Conservation (phyloP, 2,888 invertebrate genomes). For the Plagodis pulveraria region DNA sequence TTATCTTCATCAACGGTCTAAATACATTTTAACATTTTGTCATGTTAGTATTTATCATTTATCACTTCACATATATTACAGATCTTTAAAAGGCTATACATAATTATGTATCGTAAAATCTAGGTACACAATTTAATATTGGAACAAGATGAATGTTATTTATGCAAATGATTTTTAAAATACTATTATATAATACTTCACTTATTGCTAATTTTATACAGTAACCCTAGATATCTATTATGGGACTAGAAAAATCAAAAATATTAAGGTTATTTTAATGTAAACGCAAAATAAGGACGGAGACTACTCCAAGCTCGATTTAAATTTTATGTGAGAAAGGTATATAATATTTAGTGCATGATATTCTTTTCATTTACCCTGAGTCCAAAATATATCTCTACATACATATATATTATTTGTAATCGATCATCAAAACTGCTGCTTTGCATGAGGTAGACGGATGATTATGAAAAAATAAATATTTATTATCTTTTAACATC, state of each 20-base stretch:
- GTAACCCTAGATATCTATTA: slow-evolving; percentile 49
- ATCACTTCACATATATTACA: slow-evolving; percentile 55
- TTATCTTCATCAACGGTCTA: slow-evolving; percentile 32
- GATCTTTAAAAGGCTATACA: slow-evolving; percentile 61
- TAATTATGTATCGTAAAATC: slow-evolving; percentile 21
- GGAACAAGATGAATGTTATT: slow-evolving; percentile 13
- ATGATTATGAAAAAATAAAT: slow-evolving; percentile 46
- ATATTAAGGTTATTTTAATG: slow-evolving; percentile 41
- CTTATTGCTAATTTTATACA: slow-evolving; percentile 21
- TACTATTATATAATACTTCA: slow-evolving; percentile 19
- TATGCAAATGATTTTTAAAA: slow-evolving; percentile 31
- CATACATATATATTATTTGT: slow-evolving; percentile 23
- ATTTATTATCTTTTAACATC: slow-evolving; percentile 46
- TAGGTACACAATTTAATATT: slow-evolving; percentile 22
- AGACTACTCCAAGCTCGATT: slow-evolving; percentile 64
- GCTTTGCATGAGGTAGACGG: slow-evolving; percentile 56
- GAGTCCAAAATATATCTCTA: slow-evolving; percentile 36
- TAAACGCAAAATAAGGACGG: slow-evolving; percentile 65
- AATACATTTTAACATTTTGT: slow-evolving; percentile 30
- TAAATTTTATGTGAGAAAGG: slow-evolving; percentile 30
- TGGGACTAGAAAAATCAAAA: slow-evolving; percentile 73
- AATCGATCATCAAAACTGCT: slow-evolving; percentile 36
- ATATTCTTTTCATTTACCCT: slow-evolving; percentile 34
- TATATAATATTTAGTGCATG: slow-evolving; percentile 30
- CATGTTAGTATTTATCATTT: slow-evolving; percentile 59